A percentile compares a stretch with the other conserved stretches of the same genome.
These are phyloP conservation scores for Homarus gammarus DNA, from an alignment of 2,888 invertebrate genomes.

Conservation along the genomic window DNA sequence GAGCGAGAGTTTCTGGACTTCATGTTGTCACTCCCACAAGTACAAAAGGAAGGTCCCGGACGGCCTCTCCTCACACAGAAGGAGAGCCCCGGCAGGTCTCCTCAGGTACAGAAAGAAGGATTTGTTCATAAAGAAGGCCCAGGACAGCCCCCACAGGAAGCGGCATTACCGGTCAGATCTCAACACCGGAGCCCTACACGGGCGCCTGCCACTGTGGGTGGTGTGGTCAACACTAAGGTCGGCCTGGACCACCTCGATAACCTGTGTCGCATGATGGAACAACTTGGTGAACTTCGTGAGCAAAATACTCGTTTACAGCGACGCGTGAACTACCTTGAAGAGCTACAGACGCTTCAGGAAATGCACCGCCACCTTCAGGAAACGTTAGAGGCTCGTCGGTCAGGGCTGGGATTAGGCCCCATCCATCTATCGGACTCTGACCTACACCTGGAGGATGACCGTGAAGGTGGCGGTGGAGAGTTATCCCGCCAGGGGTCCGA, in stretches of 20 bases:
- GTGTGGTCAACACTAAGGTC: conserved; percentile 41
- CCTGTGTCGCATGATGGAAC: conserved; percentile 87
- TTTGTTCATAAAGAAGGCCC: conserved; percentile 17
- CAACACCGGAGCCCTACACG: conserved; percentile 57
- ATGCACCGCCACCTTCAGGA: conserved; percentile 82
- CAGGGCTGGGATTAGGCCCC: conserved; percentile 61
- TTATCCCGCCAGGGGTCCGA: conserved; percentile 81
- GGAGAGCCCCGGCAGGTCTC: conserved; percentile 13
- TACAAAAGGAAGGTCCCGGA: conserved; percentile 72
- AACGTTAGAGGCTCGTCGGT: conserved; percentile 73
- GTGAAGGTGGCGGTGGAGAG: conserved; percentile 41
- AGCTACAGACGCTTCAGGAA: conserved; percentile 84
- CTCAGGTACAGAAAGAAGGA: conserved; percentile 20
- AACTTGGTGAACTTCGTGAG: conserved; percentile 86
- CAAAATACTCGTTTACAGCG: conserved; percentile 86
- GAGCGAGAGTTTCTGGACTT: conserved; percentile 81
- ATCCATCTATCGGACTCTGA: conserved; percentile 67
- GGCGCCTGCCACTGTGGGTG: conserved; percentile 29
- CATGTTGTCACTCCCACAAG: conserved; percentile 79
- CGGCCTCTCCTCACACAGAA: conserved; percentile 38
- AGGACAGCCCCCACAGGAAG: conserved; percentile 26
- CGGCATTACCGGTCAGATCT: conserved; percentile 4
- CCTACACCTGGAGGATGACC: conserved; percentile 61
- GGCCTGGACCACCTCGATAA: conserved; percentile 89
- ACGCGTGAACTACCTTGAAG: conserved; percentile 86